Evolutionary conservation across 2,888 invertebrate genomes (phyloP), one percentile per base, ranked within the genome.

Genomic region (Doris montereyensis): DNA sequence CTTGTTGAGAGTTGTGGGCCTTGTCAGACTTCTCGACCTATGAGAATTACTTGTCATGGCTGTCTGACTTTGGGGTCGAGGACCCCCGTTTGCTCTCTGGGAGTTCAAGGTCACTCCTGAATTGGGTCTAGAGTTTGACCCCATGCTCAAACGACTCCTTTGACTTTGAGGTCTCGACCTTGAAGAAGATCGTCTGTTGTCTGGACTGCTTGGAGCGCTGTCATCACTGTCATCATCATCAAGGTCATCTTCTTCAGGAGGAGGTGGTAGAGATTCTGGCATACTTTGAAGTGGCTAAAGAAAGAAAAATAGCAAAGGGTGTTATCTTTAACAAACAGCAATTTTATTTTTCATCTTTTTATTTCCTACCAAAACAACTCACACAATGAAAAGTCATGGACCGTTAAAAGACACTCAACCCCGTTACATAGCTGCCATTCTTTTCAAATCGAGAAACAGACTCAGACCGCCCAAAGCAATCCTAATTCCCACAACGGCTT

Each of bases 211-310:
- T 52, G 68, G 62, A 35, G 74, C 68, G 60, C 84, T 85, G 30
- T 85, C 86, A 30, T 87, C 87, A 65, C 86, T 85, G 10, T 88
- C 87, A 8, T 84, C 85, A 1, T 85, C 84, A 2, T 87, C 86
- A 2, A 84, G 85, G 8, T 84, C 83, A 10, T 83, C 82, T 5
- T 84, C 82, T 1, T 82, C 78, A 28, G 81, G 82, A n/a, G 81
- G 81, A 24, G 82, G 77, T 2, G 81, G 81, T 17, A 83, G 80
- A 71, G 85, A 86, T 10, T 86, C 85, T 26, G 88, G 89, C 89
- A 90, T 89, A 78, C 88, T 88, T 71, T 84, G 80, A 30, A 89
- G 81, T 8, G 89, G 89, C 89, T 89, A 81, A n/a, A n/a, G n/a
- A n/a, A n/a, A n/a, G n/a, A n/a, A n/a, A n/a, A n/a, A n/a, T n/a